Evolutionary conservation across 30 jellyfish, hydroid and myxozoan species (phyloP), one percentile per base, ranked within the genome.

Genomic region (Sanderia malayensis): DNA sequence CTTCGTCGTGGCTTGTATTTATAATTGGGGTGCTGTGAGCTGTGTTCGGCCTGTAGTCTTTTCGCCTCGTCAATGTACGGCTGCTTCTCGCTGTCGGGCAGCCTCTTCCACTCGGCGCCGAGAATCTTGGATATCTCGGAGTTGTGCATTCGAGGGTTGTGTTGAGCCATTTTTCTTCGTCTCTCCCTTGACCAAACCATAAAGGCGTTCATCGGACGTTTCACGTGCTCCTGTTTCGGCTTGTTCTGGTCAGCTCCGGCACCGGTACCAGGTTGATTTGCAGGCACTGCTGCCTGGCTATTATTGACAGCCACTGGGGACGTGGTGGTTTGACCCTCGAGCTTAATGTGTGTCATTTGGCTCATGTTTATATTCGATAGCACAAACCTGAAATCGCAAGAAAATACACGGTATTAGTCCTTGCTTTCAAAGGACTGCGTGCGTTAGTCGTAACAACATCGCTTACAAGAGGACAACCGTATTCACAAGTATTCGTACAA

Each of bases 71-170:
- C 95, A 58, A 94, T 84, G 85, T 94, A 94, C 0, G 99, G 99
- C 45, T 57, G 69, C 65, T 94, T 94, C 66, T 94, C 97, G 19
- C 79, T 25, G 28, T 86, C 99, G 8, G 88, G 84, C 76, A 94
- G 89, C 45, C 96, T 47, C 69, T 94, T 94, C 99, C 99, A 94
- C 76, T 87, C 97, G n/a, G 99, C 96, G 10, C 99, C 99, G 10
- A 94, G 84, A 18, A 94, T 86, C 68, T 94, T 94, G 28, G 99
- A 94, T 32, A 94, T 94, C 62, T 94, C 99, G 4, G 97, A 86
- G 76, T 94, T 94, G 64, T 94, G 99, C 99, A 94, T 94, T 28
- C 97, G 84, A 2, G 99, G 99, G 74, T 94, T 86, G 59, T 81
- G 92, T 45, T 83, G 96, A 1, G 99, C 96, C 97, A 94, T 94